Conservation (phyloP, 2,888 invertebrate genomes). For the Spilosoma lubricipeda region DNA sequence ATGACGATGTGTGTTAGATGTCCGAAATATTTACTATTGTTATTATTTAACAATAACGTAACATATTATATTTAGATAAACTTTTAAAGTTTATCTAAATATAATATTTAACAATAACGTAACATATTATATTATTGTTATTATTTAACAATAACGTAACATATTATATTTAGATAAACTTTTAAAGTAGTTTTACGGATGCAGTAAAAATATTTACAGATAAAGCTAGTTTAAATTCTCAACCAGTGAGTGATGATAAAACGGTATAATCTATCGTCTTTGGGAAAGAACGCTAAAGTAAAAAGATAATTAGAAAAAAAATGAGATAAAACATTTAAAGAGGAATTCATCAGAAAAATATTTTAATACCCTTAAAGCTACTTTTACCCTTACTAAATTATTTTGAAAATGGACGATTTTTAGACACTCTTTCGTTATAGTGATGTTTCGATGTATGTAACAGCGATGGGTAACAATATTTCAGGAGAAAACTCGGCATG, state of each 20-base stretch:
- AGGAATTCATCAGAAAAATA: not conserved
- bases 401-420: too few species aligned
- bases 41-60: too few species aligned
- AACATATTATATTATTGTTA: too few species aligned
- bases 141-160: constrained; percentile 44
- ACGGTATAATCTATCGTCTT: not conserved
- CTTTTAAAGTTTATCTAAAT: too few species aligned
- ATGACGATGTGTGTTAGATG: too few species aligned
- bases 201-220: constrained; percentile 49
- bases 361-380: constrained; percentile 23
- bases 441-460: not conserved
- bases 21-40: too few species aligned
- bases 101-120: too few species aligned
- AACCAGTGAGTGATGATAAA: constrained; percentile 38
- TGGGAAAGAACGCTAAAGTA: not conserved
- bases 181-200: constrained; percentile 25
- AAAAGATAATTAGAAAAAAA: not conserved
- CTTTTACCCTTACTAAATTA: too few species aligned
- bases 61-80: too few species aligned
- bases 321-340: not conserved
- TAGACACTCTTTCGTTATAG: not conserved
- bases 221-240: constrained; percentile 32
- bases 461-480: constrained; percentile 46
- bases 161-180: constrained; percentile 20
- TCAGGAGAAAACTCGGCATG: constrained; percentile 35